These are phyloP conservation scores for Paraplagusia blochii DNA, from an alignment of 2,113 vertebrate species.

Conservation along the genomic window DNA sequence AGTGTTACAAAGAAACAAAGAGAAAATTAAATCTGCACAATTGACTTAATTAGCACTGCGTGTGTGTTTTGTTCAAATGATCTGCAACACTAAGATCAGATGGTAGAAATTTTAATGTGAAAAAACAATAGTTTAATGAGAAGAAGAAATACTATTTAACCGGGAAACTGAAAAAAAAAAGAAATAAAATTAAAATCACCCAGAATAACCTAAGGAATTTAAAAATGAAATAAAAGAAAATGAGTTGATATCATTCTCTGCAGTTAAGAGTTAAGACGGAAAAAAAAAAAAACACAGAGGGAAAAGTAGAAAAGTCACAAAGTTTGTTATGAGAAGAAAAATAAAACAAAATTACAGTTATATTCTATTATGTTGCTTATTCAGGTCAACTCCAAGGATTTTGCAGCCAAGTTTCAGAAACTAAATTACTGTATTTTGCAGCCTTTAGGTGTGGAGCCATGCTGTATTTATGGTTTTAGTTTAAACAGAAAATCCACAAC, in stretches of 20 bases:
- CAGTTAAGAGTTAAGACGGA: background rate
- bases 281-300: no score
- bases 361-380: no score
- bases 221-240: conserved; percentile 19
- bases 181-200: conserved; percentile 9
- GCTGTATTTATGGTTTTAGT: no score
- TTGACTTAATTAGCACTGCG: conserved; percentile 30
- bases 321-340: no score
- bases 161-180: conserved; percentile 6
- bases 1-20: conserved; percentile 16
- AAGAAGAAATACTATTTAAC: conserved; percentile 18
- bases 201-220: background rate
- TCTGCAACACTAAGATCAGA: conserved; percentile 38
- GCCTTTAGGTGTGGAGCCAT: no score
- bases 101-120: conserved; percentile 37
- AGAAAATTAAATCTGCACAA: conserved; percentile 31
- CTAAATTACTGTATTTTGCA: no score
- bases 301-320: no score
- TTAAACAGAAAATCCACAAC: no score
- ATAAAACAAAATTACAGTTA: no score
- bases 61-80: conserved; percentile 40
- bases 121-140: conserved; percentile 44
- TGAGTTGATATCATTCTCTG: conserved; percentile 3
- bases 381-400: no score
- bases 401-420: no score